Evolutionary conservation across 2,113 vertebrate genomes (phyloP).

Genomic region (Myanophis thanlyinensis): DNA sequence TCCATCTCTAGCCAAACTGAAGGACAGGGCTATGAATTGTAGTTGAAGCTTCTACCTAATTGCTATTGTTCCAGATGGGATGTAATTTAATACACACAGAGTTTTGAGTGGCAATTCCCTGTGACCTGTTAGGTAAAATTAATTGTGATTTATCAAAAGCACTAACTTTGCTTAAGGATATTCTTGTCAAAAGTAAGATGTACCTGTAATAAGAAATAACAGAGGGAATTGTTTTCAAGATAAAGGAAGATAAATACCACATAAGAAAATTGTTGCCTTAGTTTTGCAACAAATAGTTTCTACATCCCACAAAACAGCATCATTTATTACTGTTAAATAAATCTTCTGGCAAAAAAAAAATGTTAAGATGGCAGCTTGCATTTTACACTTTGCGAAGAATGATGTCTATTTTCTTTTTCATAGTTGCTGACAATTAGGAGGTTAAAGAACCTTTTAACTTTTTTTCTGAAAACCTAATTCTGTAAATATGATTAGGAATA

Average conservation of each 20-base stretch:
- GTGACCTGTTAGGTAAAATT: constrained; percentile 9
- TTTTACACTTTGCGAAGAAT: constrained; percentile 39
- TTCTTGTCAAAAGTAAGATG: not conserved
- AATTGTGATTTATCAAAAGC: constrained; percentile 11
- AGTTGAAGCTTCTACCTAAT: not conserved
- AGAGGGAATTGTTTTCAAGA: not conserved
- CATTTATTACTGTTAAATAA: constrained; percentile 41
- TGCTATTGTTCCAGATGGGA: not conserved
- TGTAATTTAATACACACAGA: not conserved
- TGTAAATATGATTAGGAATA: constrained; percentile 6
- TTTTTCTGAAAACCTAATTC: constrained; percentile 42
- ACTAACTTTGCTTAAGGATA: rapidly evolving
- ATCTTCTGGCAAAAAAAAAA: constrained; percentile 35
- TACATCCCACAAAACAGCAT: constrained; percentile 25
- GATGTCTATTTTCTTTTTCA: constrained; percentile 10
- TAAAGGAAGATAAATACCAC: constrained; percentile 7
- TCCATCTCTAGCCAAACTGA: not conserved
- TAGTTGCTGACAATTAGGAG: constrained; percentile 44
- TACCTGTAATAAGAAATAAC: not conserved
- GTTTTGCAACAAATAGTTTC: constrained; percentile 26
- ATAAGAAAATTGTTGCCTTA: not conserved
- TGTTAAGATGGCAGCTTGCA: constrained; percentile 42
- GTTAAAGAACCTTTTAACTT: constrained; percentile 36
- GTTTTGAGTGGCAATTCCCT: not conserved
- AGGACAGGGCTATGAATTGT: not conserved